These are phyloP conservation scores for Monodelphis domestica DNA, from an alignment of 2,797 vertebrate genomes.

Conservation along the genomic window DNA sequence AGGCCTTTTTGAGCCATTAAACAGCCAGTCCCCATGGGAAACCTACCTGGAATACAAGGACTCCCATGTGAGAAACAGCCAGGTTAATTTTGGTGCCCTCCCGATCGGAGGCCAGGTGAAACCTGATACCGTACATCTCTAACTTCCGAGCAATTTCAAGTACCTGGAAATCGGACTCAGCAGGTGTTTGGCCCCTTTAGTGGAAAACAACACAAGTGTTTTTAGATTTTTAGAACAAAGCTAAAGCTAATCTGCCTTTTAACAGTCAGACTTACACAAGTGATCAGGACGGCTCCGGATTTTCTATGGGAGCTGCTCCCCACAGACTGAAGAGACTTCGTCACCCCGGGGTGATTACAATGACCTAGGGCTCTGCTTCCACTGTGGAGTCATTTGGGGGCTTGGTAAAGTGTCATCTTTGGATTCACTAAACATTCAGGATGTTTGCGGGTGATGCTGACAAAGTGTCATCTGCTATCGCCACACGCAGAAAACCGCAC, in stretches of 20 bases:
- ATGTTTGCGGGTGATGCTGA: neutral
- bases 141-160: slow-evolving; percentile 97
- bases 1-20: neutral
- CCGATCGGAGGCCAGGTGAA: slow-evolving; percentile 93
- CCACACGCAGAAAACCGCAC: neutral
- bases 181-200: slow-evolving; percentile 94
- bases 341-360: neutral
- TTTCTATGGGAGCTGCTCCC: neutral
- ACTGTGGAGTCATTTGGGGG: too few species aligned
- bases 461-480: too few species aligned
- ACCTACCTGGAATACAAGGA: slow-evolving; percentile 97
- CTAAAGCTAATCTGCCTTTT: slow-evolving; percentile 12
- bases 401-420: neutral
- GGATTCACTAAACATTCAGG: neutral
- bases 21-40: neutral
- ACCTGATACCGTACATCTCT: slow-evolving; percentile 97
- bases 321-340: neutral
- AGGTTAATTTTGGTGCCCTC: slow-evolving; percentile 97
- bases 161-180: slow-evolving; percentile 98
- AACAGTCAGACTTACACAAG: neutral
- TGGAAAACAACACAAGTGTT: neutral
- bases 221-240: neutral
- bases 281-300: neutral
- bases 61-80: slow-evolving; percentile 95
- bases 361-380: neutral